Evolutionary conservation across 2,113 vertebrate genomes (phyloP).

Genomic region (Tamias sibiricus): DNA sequence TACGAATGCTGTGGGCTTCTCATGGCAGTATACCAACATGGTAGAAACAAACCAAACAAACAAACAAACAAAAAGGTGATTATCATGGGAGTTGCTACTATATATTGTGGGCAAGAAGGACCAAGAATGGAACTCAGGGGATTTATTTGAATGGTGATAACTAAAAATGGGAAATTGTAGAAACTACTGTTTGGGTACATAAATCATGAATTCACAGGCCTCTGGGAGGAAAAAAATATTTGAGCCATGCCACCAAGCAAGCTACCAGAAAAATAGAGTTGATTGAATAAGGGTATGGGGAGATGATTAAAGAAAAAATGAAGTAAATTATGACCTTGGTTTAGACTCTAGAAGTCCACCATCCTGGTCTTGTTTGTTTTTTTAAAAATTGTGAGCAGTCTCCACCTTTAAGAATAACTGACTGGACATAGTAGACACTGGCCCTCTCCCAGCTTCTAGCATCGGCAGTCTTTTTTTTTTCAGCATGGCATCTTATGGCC

Average conservation of each 20-base stretch:
- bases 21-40: neutral
- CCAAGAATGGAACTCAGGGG: neutral
- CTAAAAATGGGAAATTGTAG: neutral
- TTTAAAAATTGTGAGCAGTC: neutral
- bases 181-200: neutral
- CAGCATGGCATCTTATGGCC: neutral
- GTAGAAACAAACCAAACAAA: neutral
- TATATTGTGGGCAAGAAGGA: neutral
- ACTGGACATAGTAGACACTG: neutral
- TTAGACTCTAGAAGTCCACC: neutral
- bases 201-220: neutral
- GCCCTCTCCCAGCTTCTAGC: neutral
- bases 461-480: neutral
- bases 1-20: neutral
- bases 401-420: neutral
- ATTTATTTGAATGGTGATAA: neutral
- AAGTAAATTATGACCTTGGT: neutral
- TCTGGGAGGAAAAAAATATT: neutral
- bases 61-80: too few relatives aligned
- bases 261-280: neutral
- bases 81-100: neutral
- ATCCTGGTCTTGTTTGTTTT: neutral
- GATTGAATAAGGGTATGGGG: neutral
- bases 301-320: neutral
- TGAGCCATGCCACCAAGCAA: neutral